These are phyloP conservation scores for Hippoglossus stenolepis DNA, from an alignment of 2,113 vertebrate species.

Conservation along the genomic window DNA sequence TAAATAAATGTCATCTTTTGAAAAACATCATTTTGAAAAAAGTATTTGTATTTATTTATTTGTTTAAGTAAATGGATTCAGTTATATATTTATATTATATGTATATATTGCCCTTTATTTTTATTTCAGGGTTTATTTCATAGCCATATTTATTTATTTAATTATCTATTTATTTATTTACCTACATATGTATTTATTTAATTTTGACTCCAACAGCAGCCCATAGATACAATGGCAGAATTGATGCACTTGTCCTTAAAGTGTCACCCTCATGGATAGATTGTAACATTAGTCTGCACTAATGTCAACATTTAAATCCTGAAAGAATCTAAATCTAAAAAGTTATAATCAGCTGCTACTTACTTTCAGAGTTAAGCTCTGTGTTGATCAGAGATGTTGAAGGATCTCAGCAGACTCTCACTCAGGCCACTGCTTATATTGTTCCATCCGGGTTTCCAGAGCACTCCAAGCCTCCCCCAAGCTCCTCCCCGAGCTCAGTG, in stretches of 20 bases:
- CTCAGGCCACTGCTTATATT: conserved; percentile 53
- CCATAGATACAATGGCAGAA: background rate
- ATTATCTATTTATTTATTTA: too few relatives aligned
- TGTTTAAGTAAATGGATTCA: too few relatives aligned
- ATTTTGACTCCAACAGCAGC: too few relatives aligned
- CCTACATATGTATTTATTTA: too few relatives aligned
- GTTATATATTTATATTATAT: too few relatives aligned
- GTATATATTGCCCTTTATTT: too few relatives aligned
- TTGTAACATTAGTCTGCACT: background rate
- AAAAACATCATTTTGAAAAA: too few relatives aligned
- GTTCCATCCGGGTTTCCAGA: conserved; percentile 61
- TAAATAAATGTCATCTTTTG: too few relatives aligned
- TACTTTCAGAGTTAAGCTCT: conserved; percentile 45
- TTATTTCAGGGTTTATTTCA: too few relatives aligned
- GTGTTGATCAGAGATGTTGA: conserved; percentile 10
- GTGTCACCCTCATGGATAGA: background rate
- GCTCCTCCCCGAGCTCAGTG: conserved; percentile 22
- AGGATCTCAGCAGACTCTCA: conserved; percentile 25
- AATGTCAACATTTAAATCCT: background rate
- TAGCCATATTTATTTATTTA: too few relatives aligned
- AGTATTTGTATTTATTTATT: too few relatives aligned
- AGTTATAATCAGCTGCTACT: conserved; percentile 32
- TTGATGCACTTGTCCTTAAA: background rate
- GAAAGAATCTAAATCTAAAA: background rate
- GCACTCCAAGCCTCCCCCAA: conserved; percentile 36